phyloP scores from a whole-genome alignment of 2,113 vertebrate species.

The Onychostruthus taczanowskii region DNA sequence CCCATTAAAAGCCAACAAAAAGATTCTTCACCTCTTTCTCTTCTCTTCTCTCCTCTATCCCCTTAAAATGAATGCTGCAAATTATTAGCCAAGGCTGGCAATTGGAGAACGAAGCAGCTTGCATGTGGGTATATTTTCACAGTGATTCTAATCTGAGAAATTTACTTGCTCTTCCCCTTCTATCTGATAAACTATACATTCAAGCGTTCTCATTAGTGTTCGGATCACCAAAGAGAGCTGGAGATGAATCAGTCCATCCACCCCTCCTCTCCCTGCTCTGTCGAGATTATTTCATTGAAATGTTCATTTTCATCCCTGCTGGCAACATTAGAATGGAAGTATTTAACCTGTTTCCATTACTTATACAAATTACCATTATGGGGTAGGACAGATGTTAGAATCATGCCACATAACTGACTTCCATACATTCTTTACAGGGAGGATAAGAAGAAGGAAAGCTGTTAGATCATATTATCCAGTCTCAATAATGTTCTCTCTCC shows the following conservation, averaged over 20 bases:
- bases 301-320: conserved; percentile 72
- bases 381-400: conserved; percentile 72
- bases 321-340: conserved; percentile 74
- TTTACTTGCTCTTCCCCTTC: conserved; percentile 43
- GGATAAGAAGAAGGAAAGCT: conserved; percentile 53
- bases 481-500: conserved; percentile 55
- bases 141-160: conserved; percentile 51
- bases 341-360: conserved; percentile 78
- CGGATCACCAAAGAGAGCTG: conserved; percentile 56
- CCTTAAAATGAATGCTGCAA: conserved; percentile 3
- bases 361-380: conserved; percentile 73
- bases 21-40: not conserved
- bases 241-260: conserved; percentile 56
- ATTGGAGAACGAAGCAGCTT: conserved; percentile 30
- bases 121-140: conserved; percentile 30
- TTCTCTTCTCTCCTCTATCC: not conserved
- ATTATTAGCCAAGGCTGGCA: conserved; percentile 30
- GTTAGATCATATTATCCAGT: conserved; percentile 58
- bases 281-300: conserved; percentile 70
- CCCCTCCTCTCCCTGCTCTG: conserved; percentile 58
- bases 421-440: conserved; percentile 56
- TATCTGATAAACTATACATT: conserved; percentile 63
- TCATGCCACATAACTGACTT: conserved; percentile 63
- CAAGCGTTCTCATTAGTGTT: conserved; percentile 60
- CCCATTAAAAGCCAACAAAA: conserved; percentile 34